Conservation (phyloP, 2,797 vertebrate species). For the Darevskia nairensis region DNA sequence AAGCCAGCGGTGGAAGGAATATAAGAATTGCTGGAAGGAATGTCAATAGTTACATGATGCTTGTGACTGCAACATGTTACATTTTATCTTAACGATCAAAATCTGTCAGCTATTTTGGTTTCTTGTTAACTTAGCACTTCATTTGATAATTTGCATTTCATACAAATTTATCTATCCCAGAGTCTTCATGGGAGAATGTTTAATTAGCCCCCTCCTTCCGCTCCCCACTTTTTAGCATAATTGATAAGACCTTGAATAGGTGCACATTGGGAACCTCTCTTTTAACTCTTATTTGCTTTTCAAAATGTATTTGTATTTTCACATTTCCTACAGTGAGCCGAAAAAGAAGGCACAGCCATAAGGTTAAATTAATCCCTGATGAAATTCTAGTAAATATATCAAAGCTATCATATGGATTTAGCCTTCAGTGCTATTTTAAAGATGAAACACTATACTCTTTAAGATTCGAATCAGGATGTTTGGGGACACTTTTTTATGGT, state of each 20-base stretch:
- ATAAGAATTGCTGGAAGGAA: background rate
- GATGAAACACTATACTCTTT: background rate
- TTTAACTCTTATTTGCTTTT: constrained; percentile 13
- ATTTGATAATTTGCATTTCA: background rate
- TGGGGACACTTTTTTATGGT: background rate
- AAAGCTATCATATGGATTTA: background rate
- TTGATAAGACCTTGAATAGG: background rate
- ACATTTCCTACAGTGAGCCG: background rate
- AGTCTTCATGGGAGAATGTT: background rate
- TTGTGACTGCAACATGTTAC: background rate
- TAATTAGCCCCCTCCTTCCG: background rate
- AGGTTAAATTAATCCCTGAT: background rate
- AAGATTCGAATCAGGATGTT: background rate
- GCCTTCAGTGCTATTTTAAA: background rate
- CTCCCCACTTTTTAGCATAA: background rate
- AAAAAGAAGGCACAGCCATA: background rate
- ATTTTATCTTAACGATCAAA: background rate
- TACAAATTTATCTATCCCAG: background rate
- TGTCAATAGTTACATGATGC: background rate
- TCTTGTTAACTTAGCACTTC: background rate
- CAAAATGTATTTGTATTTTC: background rate
- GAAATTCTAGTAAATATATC: background rate
- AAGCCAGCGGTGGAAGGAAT: background rate
- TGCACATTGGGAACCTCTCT: background rate
- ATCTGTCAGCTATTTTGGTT: background rate